Evolutionary conservation across 2,113 vertebrate genomes (phyloP).

Genomic region (Ginglymostoma cirratum): DNA sequence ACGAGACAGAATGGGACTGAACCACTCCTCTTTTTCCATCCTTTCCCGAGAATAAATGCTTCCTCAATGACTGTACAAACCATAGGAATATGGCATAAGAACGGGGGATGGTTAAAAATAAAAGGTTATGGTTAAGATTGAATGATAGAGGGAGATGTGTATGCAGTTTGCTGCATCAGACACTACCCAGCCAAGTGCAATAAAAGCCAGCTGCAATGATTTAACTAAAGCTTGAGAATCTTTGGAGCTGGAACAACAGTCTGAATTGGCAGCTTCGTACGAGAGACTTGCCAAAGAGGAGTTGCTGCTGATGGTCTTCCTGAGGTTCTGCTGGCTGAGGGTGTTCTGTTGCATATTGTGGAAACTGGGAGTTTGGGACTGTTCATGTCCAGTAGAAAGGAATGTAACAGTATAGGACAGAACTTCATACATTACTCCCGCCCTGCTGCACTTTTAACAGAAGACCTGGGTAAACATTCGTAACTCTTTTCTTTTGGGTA

Average conservation of each 20-base stretch:
- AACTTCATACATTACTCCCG: conserved; percentile 46
- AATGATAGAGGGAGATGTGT: not conserved
- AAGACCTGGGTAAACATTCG: not conserved
- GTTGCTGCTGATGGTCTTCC: conserved; percentile 52
- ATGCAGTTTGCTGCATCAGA: not conserved
- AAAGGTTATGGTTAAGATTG: not conserved
- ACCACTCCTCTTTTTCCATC: not conserved
- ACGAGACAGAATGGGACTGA: not conserved
- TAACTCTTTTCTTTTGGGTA: not conserved
- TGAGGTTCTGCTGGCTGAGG: conserved; percentile 55
- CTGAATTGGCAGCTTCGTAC: conserved; percentile 30
- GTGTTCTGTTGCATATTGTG: conserved; percentile 48
- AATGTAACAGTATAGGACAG: conserved; percentile 44
- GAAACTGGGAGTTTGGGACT: conserved; percentile 47
- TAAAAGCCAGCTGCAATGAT: conserved; percentile 10
- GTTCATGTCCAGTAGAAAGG: conserved; percentile 45
- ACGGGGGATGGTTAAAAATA: not conserved
- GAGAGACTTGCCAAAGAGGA: conserved; percentile 36
- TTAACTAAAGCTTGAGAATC: not conserved
- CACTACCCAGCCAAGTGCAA: not conserved
- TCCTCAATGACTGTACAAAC: not conserved
- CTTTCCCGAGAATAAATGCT: not conserved
- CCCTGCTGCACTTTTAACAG: conserved; percentile 56
- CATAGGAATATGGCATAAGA: not conserved
- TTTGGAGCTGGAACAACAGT: conserved; percentile 43